Evolutionary conservation across 1,140 invertebrate species (phyloP).

Genomic region (Atta colombica): DNA sequence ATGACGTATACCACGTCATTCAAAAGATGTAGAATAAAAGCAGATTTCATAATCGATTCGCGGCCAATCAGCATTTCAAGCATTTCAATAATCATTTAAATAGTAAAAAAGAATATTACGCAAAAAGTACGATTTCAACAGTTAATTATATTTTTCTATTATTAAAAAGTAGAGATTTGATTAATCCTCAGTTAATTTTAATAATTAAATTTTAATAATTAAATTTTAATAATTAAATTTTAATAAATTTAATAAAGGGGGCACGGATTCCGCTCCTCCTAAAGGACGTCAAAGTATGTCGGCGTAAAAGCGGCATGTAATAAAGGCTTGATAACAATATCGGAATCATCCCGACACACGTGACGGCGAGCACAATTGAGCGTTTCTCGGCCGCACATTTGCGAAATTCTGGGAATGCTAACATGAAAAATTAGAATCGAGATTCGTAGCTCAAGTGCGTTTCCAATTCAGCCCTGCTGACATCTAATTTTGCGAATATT

Average conservation of each 20-base stretch:
- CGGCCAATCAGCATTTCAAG: background rate
- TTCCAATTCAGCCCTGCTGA: background rate
- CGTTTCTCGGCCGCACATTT: background rate
- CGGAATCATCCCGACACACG: background rate
- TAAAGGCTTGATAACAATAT: slow-evolving; percentile 27
- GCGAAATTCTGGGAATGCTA: slow-evolving; percentile 3
- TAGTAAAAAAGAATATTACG: background rate
- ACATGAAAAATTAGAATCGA: slow-evolving; percentile 22
- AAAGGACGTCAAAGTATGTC: background rate
- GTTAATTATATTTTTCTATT: background rate
- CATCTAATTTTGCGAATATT: slow-evolving; percentile 27
- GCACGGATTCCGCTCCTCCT: background rate
- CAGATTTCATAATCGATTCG: background rate
- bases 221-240: background rate
- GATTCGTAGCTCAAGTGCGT: background rate
- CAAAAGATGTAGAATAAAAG: background rate
- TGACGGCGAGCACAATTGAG: background rate
- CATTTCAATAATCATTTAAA: background rate
- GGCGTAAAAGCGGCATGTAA: background rate
- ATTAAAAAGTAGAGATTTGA: background rate
- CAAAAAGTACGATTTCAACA: background rate
- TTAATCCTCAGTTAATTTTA: background rate
- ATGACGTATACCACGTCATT: slow-evolving; percentile 11
- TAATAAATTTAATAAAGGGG: slow-evolving; percentile 5
- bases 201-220: background rate